Percentiles rank a stretch among this genome's conserved stretches.
Evolutionary conservation across 2,797 vertebrate species (phyloP).

Genomic region (Malacoraja senta): DNA sequence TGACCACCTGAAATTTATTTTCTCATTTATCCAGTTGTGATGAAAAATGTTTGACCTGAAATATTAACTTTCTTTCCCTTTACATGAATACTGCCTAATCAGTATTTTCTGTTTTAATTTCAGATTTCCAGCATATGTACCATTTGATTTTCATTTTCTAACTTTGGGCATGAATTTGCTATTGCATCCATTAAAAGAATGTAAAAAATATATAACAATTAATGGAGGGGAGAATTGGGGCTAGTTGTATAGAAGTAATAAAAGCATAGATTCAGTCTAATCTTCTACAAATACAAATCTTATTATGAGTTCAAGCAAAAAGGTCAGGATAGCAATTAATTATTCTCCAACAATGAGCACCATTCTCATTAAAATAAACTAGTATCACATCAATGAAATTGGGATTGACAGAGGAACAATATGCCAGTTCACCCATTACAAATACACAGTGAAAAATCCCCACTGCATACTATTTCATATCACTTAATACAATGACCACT

Average conservation of each 20-base stretch:
- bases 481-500: neutral
- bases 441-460: neutral
- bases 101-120: no score
- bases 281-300: neutral
- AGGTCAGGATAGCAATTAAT: slow-evolving; percentile 15
- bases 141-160: neutral
- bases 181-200: neutral
- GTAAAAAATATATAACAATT: neutral
- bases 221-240: neutral
- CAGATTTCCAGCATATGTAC: no score
- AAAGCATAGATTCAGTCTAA: neutral
- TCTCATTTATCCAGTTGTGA: no score
- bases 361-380: neutral
- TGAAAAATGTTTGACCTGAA: no score
- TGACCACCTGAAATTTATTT: no score
- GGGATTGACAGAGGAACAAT: neutral
- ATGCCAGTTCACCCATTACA: neutral
- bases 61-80: no score
- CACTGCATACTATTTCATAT: neutral
- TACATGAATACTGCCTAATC: no score
- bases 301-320: neutral
- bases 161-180: neutral
- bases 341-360: neutral
- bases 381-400: slow-evolving; percentile 4
- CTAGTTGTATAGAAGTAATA: neutral